These are phyloP conservation scores for Sternotherus odoratus DNA, from an alignment of 2,797 vertebrate species.

Conservation along the genomic window DNA sequence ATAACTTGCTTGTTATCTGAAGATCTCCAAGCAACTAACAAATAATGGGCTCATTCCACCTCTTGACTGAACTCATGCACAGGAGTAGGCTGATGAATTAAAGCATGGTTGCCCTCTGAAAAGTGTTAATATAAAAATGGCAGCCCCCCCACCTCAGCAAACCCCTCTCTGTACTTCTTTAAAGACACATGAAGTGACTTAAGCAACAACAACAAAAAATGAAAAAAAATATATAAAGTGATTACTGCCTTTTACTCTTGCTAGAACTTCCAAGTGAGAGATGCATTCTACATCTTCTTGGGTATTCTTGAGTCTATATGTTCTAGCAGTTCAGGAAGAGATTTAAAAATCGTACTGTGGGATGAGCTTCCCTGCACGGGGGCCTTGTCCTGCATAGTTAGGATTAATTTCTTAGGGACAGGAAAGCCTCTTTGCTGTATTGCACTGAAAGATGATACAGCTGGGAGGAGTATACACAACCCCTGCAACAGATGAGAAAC, in stretches of 20 bases:
- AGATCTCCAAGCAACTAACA: not conserved
- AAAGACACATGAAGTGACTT: not conserved
- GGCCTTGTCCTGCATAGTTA: not conserved
- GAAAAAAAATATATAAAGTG: not conserved
- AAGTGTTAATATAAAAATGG: not conserved
- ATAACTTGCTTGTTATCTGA: not conserved
- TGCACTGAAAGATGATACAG: not conserved
- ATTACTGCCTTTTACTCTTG: not conserved
- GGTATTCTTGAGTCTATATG: not conserved
- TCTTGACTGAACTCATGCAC: not conserved
- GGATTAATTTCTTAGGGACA: not conserved
- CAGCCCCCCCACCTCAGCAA: not conserved
- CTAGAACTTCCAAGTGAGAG: not conserved
- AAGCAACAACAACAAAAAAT: not conserved
- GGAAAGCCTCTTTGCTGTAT: not conserved
- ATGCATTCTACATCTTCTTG: not conserved
- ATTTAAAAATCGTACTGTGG: not conserved
- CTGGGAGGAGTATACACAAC: not conserved
- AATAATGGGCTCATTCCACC: not conserved
- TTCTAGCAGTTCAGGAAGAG: not conserved
- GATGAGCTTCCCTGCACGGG: not conserved
- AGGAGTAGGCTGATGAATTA: not conserved
- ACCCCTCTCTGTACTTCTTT: not conserved
- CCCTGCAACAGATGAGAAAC: not conserved
- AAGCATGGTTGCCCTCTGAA: not conserved